A percentile compares a stretch with the other conserved stretches of the same genome.
Conservation (phyloP, 2,797 vertebrate species). For the Allobates femoralis region DNA sequence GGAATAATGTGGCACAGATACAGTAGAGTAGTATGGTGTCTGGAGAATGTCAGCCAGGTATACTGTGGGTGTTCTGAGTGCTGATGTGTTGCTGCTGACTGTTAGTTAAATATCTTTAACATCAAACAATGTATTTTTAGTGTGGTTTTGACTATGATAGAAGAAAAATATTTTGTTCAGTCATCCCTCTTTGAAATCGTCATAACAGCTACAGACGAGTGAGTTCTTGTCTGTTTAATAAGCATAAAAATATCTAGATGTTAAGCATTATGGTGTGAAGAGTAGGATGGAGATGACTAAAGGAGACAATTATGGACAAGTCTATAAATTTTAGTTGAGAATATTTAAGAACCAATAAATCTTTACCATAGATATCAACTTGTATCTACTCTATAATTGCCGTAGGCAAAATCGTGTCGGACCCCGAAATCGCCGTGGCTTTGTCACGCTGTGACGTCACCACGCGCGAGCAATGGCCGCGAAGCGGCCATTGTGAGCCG, state of each 20-base stretch:
- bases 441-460: too few species aligned
- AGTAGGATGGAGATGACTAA: background rate
- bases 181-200: background rate
- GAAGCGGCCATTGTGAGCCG: too few species aligned
- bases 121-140: slow-evolving; percentile 26
- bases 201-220: background rate
- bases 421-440: too few species aligned
- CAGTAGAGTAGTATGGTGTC: background rate
- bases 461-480: too few species aligned
- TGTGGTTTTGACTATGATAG: slow-evolving; percentile 9
- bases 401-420: too few species aligned
- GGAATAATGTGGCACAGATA: slow-evolving; percentile 6
- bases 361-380: too few species aligned
- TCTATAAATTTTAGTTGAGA: background rate
- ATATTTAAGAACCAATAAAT: too few species aligned
- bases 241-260: background rate
- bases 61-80: slow-evolving; percentile 21
- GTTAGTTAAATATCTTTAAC: slow-evolving; percentile 7
- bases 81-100: background rate
- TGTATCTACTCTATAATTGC: too few species aligned
- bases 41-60: slow-evolving; percentile 4
- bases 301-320: too few species aligned
- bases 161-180: background rate
- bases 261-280: background rate
- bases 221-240: background rate